phyloP scores from a whole-genome alignment of 2,797 vertebrate genomes.

The Danionella dracula region DNA sequence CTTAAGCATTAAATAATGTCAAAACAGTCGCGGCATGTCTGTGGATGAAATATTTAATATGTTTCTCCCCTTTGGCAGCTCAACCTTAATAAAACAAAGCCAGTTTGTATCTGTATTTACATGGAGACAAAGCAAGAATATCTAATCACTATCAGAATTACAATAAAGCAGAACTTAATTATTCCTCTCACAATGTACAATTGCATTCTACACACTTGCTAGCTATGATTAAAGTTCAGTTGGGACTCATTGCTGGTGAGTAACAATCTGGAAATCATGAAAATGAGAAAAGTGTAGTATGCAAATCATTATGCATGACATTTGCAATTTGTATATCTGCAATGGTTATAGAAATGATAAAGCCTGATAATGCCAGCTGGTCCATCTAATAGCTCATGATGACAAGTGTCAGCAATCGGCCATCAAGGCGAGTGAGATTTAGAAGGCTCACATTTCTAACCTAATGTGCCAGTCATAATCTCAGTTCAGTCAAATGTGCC shows the following conservation, averaged over 20 bases:
- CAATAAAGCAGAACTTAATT: slow-evolving; percentile 49
- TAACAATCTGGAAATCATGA: slow-evolving; percentile 31
- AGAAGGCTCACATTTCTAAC: background rate
- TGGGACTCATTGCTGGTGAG: slow-evolving; percentile 23
- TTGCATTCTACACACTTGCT: slow-evolving; percentile 26
- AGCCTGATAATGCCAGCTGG: background rate
- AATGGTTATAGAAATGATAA: slow-evolving; percentile 13
- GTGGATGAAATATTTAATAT: slow-evolving; percentile 60
- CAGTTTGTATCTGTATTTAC: slow-evolving; percentile 46
- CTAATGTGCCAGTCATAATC: background rate
- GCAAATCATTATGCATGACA: slow-evolving; percentile 29
- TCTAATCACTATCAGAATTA: slow-evolving; percentile 42
- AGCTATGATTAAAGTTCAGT: slow-evolving; percentile 33
- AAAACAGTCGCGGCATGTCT: slow-evolving; percentile 51
- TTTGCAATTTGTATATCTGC: slow-evolving; percentile 24
- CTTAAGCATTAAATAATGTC: slow-evolving; percentile 53
- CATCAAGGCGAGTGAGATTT: background rate
- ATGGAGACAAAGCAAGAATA: slow-evolving; percentile 42
- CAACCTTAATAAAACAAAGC: slow-evolving; percentile 59
- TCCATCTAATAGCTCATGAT: background rate
- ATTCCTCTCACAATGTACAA: slow-evolving; percentile 41
- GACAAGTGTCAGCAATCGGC: background rate
- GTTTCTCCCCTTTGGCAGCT: slow-evolving; percentile 54
- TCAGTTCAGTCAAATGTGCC: background rate
- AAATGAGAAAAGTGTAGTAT: slow-evolving; percentile 34